These are phyloP conservation scores for Caenorhabditis auriculariae DNA, from an alignment of 2,888 invertebrate genomes.

Conservation along the genomic window DNA sequence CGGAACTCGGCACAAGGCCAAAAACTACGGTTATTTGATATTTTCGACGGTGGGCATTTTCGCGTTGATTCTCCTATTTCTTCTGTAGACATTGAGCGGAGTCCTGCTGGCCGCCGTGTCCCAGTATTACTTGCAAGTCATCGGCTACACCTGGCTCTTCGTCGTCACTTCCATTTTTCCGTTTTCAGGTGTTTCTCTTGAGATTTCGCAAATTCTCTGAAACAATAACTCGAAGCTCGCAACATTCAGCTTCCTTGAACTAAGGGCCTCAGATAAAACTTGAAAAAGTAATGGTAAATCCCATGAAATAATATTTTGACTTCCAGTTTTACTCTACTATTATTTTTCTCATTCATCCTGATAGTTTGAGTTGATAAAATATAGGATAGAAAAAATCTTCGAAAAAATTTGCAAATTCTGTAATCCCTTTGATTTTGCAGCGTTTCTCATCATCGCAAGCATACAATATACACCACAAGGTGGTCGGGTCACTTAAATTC, in stretches of 20 bases:
- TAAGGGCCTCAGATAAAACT: too few relatives aligned
- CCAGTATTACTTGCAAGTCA: slow-evolving; percentile 46
- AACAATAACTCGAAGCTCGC: not conserved
- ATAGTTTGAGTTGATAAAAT: slow-evolving; percentile 4
- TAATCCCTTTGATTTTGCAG: too few relatives aligned
- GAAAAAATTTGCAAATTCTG: too few relatives aligned
- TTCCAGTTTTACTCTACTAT: not conserved
- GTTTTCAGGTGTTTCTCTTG: slow-evolving; percentile 34
- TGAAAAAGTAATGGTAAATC: too few relatives aligned
- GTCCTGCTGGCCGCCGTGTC: slow-evolving; percentile 49
- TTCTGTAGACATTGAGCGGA: slow-evolving; percentile 52
- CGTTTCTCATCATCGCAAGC: slow-evolving; percentile 52
- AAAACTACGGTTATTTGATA: slow-evolving; percentile 58
- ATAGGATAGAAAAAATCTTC: too few relatives aligned
- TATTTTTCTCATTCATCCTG: slow-evolving; percentile 1
- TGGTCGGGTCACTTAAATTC: slow-evolving; percentile 37
- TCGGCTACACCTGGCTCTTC: slow-evolving; percentile 60
- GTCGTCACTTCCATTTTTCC: slow-evolving; percentile 57
- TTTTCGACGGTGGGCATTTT: slow-evolving; percentile 49
- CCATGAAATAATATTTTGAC: not conserved
- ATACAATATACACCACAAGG: slow-evolving; percentile 57
- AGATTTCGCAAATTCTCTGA: not conserved
- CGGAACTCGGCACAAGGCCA: slow-evolving; percentile 54
- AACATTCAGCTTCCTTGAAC: too few relatives aligned
- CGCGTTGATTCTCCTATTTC: not conserved